Evolutionary conservation across 2,113 vertebrate genomes (phyloP).

Genomic region (Microtus oregoni): DNA sequence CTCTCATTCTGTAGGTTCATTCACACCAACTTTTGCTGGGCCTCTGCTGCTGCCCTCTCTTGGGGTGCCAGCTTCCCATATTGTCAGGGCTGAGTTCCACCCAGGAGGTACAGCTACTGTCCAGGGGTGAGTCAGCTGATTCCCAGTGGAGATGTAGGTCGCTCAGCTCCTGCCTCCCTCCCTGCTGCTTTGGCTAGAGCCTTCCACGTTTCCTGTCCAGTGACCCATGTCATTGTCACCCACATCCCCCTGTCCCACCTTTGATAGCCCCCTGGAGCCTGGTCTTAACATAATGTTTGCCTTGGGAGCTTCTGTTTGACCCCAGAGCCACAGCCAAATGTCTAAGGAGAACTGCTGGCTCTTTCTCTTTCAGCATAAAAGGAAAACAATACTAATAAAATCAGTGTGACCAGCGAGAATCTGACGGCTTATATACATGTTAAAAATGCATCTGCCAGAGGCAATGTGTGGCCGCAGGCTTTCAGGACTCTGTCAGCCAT

Average conservation of each 20-base stretch:
- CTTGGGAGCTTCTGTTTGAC: neutral
- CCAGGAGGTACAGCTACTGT: slow-evolving; percentile 54
- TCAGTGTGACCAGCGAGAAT: slow-evolving; percentile 15
- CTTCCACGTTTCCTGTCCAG: neutral
- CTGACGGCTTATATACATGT: slow-evolving; percentile 57
- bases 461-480: accelerated
- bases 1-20: neutral
- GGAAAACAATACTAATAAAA: slow-evolving; percentile 50
- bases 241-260: neutral
- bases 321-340: slow-evolving; percentile 43
- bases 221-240: neutral
- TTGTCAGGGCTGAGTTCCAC: slow-evolving; percentile 39
- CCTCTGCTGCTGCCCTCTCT: slow-evolving; percentile 24
- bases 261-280: neutral
- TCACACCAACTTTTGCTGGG: neutral
- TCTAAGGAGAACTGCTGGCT: slow-evolving; percentile 43
- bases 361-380: slow-evolving; percentile 36
- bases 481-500: neutral
- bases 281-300: neutral
- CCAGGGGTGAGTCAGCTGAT: slow-evolving; percentile 81
- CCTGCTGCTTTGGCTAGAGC: neutral
- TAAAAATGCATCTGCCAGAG: neutral
- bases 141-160: slow-evolving; percentile 77
- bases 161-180: slow-evolving; percentile 54
- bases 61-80: slow-evolving; percentile 13